These are phyloP conservation scores for Pantherophis alleghaniensis DNA, from an alignment of 2,797 vertebrate genomes.

Conservation along the genomic window DNA sequence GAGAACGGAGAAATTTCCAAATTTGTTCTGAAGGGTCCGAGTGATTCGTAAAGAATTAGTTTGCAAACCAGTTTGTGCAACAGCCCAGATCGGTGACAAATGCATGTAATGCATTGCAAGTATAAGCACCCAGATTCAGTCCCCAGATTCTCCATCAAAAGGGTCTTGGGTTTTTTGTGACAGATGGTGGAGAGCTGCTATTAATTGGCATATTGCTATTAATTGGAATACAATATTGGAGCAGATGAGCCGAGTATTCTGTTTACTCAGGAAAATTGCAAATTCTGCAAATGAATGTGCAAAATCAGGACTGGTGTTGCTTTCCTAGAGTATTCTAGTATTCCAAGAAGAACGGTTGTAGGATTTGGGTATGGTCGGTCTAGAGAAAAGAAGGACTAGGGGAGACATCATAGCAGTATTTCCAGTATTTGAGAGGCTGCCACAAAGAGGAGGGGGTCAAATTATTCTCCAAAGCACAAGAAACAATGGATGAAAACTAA, in stretches of 20 bases:
- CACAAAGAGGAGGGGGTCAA: background rate
- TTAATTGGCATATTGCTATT: background rate
- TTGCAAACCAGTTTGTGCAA: slow-evolving; percentile 41
- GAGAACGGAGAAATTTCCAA: background rate
- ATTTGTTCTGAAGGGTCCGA: background rate
- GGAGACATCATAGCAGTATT: background rate
- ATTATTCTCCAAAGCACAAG: background rate
- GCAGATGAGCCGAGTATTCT: background rate
- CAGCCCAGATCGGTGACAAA: slow-evolving; percentile 4
- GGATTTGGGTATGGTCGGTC: background rate
- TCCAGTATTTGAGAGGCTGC: background rate
- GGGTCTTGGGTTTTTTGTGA: background rate
- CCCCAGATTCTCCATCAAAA: background rate
- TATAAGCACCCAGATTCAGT: background rate
- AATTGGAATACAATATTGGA: background rate
- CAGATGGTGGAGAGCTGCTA: background rate
- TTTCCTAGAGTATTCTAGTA: background rate
- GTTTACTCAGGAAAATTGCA: background rate
- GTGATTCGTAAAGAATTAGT: slow-evolving; percentile 54
- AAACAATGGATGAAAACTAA: background rate
- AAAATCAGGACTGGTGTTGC: background rate
- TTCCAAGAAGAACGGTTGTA: background rate
- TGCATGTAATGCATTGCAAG: background rate
- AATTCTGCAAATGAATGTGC: background rate
- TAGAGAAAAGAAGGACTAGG: background rate